These are phyloP conservation scores for Synanceia verrucosa DNA, from an alignment of 2,797 vertebrate species.

Conservation along the genomic window DNA sequence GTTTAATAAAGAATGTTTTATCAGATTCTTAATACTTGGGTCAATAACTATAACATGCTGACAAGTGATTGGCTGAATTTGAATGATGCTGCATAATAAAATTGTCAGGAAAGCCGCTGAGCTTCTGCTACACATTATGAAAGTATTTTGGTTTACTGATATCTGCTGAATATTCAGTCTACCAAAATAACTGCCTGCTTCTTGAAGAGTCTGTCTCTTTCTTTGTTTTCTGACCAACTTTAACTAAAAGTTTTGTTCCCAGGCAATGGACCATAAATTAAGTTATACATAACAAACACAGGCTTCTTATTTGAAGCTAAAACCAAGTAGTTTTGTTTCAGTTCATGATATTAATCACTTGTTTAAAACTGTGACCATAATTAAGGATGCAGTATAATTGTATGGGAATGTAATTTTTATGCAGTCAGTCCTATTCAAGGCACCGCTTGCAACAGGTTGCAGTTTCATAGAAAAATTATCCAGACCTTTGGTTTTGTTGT, in stretches of 20 bases:
- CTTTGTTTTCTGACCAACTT: slow-evolving; percentile 11
- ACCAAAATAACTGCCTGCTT: neutral
- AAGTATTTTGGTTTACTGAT: slow-evolving; percentile 5
- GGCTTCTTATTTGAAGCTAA: neutral
- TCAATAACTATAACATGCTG: slow-evolving; percentile 17
- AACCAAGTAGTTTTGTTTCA: neutral
- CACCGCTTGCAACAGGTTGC: neutral
- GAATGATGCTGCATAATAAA: neutral
- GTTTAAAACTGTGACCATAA: neutral
- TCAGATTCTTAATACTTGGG: slow-evolving; percentile 20
- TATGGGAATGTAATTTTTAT: neutral
- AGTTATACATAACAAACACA: neutral
- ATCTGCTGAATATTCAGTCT: slow-evolving; percentile 10
- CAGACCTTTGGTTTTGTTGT: neutral
- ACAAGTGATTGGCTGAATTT: slow-evolving; percentile 31
- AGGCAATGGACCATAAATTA: neutral
- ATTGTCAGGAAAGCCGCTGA: neutral
- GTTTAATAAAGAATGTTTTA: slow-evolving; percentile 17
- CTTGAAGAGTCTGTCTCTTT: neutral
- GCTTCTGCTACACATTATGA: neutral
- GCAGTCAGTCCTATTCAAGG: neutral
- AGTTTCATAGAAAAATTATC: neutral
- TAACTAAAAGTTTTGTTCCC: neutral
- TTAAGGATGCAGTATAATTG: neutral
- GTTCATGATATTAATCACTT: neutral